phyloP scores from a whole-genome alignment of 2,113 vertebrate species.

The Prolemur simus region DNA sequence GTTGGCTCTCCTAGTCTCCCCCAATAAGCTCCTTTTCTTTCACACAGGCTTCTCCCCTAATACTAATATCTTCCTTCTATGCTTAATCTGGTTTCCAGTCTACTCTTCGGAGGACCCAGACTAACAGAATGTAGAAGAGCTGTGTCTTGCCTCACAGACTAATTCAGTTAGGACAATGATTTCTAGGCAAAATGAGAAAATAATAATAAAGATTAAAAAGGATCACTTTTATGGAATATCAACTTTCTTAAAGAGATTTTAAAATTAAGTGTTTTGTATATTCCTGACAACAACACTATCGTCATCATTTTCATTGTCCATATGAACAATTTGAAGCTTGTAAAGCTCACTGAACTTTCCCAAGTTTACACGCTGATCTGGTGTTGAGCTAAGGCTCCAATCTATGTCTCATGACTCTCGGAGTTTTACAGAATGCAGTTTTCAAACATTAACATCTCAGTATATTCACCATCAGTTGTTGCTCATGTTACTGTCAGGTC shows the following conservation, averaged over 20 bases:
- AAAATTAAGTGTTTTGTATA: neutral
- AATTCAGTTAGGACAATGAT: neutral
- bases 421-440: neutral
- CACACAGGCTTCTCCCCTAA: neutral
- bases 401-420: neutral
- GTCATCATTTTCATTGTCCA: neutral
- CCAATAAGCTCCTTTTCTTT: neutral
- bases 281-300: neutral
- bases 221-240: neutral
- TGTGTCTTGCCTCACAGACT: neutral
- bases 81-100: neutral
- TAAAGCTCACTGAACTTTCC: neutral
- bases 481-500: neutral
- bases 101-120: neutral
- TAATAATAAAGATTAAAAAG: neutral
- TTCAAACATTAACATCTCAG: neutral
- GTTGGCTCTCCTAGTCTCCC: neutral
- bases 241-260: neutral
- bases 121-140: neutral
- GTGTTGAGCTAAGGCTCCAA: neutral
- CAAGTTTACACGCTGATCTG: neutral
- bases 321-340: neutral
- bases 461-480: neutral
- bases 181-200: conserved; percentile 30
- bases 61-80: neutral